Evolutionary conservation across 2,113 vertebrate species (phyloP).

Genomic region (Xyliphius kryptos): DNA sequence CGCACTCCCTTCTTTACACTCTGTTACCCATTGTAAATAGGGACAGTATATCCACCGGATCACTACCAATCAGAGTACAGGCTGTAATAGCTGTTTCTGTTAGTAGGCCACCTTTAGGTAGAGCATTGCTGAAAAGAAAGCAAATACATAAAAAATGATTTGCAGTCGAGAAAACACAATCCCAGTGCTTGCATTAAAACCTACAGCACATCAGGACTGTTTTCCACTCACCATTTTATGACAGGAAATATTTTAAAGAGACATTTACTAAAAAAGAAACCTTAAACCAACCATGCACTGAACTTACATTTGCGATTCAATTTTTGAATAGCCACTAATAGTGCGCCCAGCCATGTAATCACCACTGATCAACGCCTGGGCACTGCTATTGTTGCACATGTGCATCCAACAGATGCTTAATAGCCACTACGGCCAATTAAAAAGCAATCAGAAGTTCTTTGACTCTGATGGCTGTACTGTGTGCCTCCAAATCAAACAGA

Average conservation of each 20-base stretch:
- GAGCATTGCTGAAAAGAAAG: conserved; percentile 2
- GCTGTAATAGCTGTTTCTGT: not conserved
- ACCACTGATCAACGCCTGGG: conserved; percentile 31
- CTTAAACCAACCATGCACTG: conserved; percentile 11
- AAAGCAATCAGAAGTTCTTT: conserved; percentile 28
- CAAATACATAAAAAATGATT: conserved; percentile 9
- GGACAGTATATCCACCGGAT: conserved; percentile 23
- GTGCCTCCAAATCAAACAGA: conserved; percentile 21
- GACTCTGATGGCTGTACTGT: conserved; percentile 5
- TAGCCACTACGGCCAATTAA: conserved; percentile 39
- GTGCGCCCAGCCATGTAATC: conserved; percentile 29
- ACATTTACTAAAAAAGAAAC: conserved; percentile 5
- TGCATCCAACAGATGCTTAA: conserved; percentile 35
- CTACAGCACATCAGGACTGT: not conserved
- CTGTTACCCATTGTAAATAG: conserved; percentile 40
- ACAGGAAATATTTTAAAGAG: conserved; percentile 19
- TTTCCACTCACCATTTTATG: conserved; percentile 28
- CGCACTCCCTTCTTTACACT: conserved; percentile 29
- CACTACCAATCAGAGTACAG: conserved; percentile 7
- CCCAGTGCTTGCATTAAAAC: conserved; percentile 4
- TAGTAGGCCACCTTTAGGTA: conserved; percentile 7
- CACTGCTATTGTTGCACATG: conserved; percentile 13
- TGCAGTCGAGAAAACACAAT: not conserved
- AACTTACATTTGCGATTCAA: not conserved
- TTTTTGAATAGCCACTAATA: conserved; percentile 26